phyloP scores from a whole-genome alignment of 2,888 invertebrate species.

The Drosophila kambysellisi region DNA sequence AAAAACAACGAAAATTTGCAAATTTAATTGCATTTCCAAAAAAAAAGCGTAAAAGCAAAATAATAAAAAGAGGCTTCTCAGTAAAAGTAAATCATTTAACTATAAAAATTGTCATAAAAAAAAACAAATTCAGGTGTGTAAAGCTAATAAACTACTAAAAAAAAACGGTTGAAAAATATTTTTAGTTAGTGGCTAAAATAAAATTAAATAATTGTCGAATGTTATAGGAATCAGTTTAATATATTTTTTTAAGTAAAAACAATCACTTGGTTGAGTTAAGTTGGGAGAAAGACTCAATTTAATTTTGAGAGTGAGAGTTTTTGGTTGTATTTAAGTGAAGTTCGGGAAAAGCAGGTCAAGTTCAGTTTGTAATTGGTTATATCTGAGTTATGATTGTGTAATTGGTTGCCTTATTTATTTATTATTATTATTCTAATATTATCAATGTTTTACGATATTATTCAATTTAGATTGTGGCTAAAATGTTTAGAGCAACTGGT shows the following conservation, averaged over 20 bases:
- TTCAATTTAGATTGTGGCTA: neutral
- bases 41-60: constrained; percentile 23
- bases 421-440: neutral
- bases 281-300: neutral
- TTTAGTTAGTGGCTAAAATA: neutral
- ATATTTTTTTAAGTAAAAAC: neutral
- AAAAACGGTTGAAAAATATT: too few species aligned
- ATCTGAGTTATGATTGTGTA: neutral
- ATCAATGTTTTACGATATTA: neutral
- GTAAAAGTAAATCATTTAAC: constrained; percentile 22
- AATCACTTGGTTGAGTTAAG: neutral
- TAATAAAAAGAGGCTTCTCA: constrained; percentile 7
- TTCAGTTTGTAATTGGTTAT: neutral
- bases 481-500: neutral
- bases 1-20: constrained; percentile 51
- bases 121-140: neutral
- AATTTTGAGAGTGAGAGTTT: neutral
- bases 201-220: neutral
- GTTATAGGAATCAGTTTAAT: neutral
- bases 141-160: neutral
- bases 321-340: neutral
- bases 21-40: constrained; percentile 64
- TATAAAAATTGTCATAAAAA: constrained; percentile 22
- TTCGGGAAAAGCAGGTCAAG: constrained; percentile 13
- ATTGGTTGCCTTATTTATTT: neutral